Percentiles rank a stretch among this genome's conserved stretches.
phyloP scores from a whole-genome alignment of 2,113 vertebrate genomes.

The Sinocyclocheilus grahami region DNA sequence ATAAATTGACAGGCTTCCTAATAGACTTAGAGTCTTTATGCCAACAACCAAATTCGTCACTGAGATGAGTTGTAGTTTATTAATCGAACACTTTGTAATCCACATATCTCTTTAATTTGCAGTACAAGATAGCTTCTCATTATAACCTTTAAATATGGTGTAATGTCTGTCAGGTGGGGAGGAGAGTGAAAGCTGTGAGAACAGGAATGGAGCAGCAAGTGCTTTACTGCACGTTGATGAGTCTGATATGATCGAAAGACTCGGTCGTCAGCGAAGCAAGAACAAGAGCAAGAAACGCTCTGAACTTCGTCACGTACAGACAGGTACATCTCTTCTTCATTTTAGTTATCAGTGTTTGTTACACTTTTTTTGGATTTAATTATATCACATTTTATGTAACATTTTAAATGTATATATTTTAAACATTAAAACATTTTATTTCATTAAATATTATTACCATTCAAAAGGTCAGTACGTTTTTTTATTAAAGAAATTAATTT shows the following conservation, averaged over 20 bases:
- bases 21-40: background rate
- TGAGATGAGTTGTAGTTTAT: background rate
- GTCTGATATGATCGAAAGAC: constrained; percentile 74
- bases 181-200: constrained; percentile 67
- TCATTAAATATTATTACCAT: too few species aligned
- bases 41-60: background rate
- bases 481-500: too few species aligned
- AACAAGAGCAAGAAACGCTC: constrained; percentile 81
- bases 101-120: background rate
- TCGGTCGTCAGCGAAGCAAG: constrained; percentile 83
- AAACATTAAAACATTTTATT: too few species aligned
- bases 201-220: constrained; percentile 82
- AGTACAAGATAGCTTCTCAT: background rate
- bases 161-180: constrained; percentile 47
- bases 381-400: too few species aligned
- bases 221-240: constrained; percentile 87
- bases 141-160: background rate
- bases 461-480: too few species aligned
- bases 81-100: background rate
- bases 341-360: background rate
- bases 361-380: too few species aligned
- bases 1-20: too few species aligned
- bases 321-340: constrained; percentile 71
- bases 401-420: too few species aligned
- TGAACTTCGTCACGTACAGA: constrained; percentile 86